phyloP scores from a whole-genome alignment of 2,888 invertebrate species.

The Fragum sueziense region DNA sequence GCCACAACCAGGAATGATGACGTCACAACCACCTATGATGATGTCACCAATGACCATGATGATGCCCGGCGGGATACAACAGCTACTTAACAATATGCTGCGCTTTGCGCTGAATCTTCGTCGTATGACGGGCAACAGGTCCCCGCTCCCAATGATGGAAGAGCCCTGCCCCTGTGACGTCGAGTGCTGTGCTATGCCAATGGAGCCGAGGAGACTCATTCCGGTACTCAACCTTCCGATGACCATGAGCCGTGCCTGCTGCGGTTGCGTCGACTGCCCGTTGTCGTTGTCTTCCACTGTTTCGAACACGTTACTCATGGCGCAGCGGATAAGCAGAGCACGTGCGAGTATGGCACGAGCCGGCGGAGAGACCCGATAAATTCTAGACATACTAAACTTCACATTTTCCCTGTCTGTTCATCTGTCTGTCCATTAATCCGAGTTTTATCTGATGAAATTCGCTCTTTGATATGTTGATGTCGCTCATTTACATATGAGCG shows the following conservation, averaged over 20 bases:
- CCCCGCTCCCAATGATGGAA: slow-evolving; percentile 44
- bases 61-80: slow-evolving; percentile 1
- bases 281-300: slow-evolving; percentile 41
- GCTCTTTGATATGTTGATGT: too few species aligned
- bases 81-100: slow-evolving; percentile 35
- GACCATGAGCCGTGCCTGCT: slow-evolving; percentile 50
- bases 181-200: slow-evolving; percentile 51
- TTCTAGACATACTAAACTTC: too few species aligned
- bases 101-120: slow-evolving; percentile 30
- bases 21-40: background rate
- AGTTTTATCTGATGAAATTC: too few species aligned
- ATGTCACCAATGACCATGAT: background rate
- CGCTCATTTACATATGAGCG: too few species aligned
- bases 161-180: slow-evolving; percentile 59
- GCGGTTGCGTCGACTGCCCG: slow-evolving; percentile 59
- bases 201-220: slow-evolving; percentile 46
- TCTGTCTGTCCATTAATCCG: too few species aligned
- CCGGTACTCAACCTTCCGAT: slow-evolving; percentile 54
- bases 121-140: slow-evolving; percentile 25
- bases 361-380: slow-evolving; percentile 1
- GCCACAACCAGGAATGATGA: slow-evolving; percentile 10
- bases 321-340: slow-evolving; percentile 5
- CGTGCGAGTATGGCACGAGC: background rate
- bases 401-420: too few species aligned
- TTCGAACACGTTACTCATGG: slow-evolving; percentile 35